Evolutionary conservation across 2,113 vertebrate species (phyloP), one percentile per base, ranked within the genome.

Genomic region (Empidonax alnorum): DNA sequence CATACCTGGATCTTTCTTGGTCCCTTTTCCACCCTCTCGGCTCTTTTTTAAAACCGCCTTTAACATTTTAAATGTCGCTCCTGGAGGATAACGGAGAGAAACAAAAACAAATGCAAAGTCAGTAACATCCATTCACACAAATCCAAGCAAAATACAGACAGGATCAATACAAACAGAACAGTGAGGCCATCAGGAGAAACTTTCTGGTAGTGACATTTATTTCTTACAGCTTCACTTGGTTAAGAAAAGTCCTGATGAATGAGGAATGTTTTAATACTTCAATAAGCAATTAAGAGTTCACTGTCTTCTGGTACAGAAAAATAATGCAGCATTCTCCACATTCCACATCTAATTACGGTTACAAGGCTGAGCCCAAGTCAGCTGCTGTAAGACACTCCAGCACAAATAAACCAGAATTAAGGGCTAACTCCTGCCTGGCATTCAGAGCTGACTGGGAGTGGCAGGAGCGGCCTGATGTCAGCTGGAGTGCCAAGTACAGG

Each of bases 1-100:
- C 98, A 86, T 98, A 99, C 99, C 99, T 97, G 99, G 58, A 69
- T 99, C 99, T 93, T 99, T 99, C 96, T 98, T 99, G 98, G 94
- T 98, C 80, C 98, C 98, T 94, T 99, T 99, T 96, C 98, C 98
- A 95, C 99, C 98, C 77, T 99, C 99, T 97, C 99, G 98, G 98
- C 98, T 99, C 98, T 99, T 99, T 98, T 99, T 99, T 89, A 99
- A 97, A 97, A 99, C 99, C 9, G 99, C 98, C 97, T 99, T 99
- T 97, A 99, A 98, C 99, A 99, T 99, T 96, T 97, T 97, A 95
- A 44, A 82, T 20, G 95, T 52, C 77, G 89, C 30, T 94, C 96
- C 98, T 98, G 63, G 61, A 95, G 83, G 52, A 87, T 14, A 80
- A 84, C 18, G 73, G 56, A 86, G 67, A 95, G 91, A 95, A 96